Conservation (phyloP, 1,140 invertebrate genomes). For the Drosophila hydei region DNA sequence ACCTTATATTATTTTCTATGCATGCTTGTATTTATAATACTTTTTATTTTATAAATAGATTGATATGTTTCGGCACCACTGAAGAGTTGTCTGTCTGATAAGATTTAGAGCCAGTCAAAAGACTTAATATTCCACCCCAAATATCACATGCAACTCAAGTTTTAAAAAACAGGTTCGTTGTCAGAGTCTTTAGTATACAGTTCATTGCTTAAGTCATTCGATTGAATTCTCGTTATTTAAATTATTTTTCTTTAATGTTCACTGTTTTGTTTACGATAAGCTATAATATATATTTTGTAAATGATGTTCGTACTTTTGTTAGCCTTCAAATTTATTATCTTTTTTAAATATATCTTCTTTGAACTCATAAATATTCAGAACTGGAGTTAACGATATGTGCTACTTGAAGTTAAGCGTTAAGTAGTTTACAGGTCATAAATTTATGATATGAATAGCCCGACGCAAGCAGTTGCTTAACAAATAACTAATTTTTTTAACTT, state of each 20-base stretch:
- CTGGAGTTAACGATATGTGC: neutral
- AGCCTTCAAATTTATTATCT: neutral
- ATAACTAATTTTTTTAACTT: conserved; percentile 30
- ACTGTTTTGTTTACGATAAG: conserved; percentile 1
- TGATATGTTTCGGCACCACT: neutral
- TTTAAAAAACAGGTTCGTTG: conserved; percentile 57
- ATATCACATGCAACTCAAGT: neutral
- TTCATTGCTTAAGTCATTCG: conserved; percentile 27
- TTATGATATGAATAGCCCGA: conserved; percentile 23
- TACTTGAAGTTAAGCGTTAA: neutral
- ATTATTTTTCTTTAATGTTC: conserved; percentile 7
- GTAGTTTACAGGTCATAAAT: conserved; percentile 16
- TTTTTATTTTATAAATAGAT: conserved; percentile 4
- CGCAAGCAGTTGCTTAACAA: conserved; percentile 40
- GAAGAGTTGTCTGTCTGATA: neutral
- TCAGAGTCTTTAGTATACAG: conserved; percentile 42
- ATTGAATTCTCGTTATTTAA: conserved; percentile 22
- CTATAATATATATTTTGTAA: conserved; percentile 20
- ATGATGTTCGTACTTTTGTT: neutral
- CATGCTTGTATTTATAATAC: neutral
- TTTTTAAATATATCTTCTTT: neutral
- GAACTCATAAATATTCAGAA: neutral
- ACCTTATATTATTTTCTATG: neutral
- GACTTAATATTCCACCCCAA: conserved; percentile 11
- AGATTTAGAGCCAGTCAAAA: neutral